Base-by-base conservation (phyloP, 2,113 vertebrate genomes). In the Regulus satrapa region DNA sequence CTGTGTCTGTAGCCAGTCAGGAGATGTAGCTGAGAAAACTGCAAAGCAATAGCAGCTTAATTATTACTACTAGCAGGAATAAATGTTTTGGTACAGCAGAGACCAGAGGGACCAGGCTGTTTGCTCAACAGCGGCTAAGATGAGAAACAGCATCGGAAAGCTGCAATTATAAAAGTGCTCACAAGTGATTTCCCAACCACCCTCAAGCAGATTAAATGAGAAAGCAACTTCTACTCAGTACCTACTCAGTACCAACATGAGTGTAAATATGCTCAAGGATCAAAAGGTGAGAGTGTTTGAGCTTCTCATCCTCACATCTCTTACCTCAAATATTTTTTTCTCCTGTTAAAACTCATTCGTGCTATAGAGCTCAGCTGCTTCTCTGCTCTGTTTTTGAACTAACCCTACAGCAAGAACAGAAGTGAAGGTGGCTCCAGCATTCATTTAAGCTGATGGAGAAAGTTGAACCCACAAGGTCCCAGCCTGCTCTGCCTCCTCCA, bases 321-420 rank as follows among this genome's bases (percentile, higher is more conserved):
- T 88, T 80, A 58, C 83, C 85, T 91, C 83, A 96, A 93, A 76
- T 63, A 51, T 34, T 77, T 85, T 89, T 90, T 92, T 67, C 80
- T 88, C 68, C 51, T 54, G 24, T 71, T 90, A 79, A 91, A 91
- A 67, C 75, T 88, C 94, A 83, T 95, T 74, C 83, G 51, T 4
- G 1, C 51, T 52, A 1, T 3, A 43, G 72, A 86, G 36, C n/a
- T 32, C 43, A 80, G 41, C 74, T 59, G 40, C 36, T 80, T 93
- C 52, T 88, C 85, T 69, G 67, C 48, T 85, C 74, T 15, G 4
- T 51, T 85, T 95, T 36, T 73, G 67, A 83, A 45, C 43, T 45
- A 74, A 83, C 40, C 58, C 41, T 52, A 58, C 49, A 32, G 63
- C 40, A 72, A 88, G 41, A 89, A 61, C 21, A 68, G 49, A 87